Evolutionary conservation across 2,797 vertebrate species (phyloP), one percentile per base, ranked within the genome.

Genomic region (Paramormyrops hopkinsi): DNA sequence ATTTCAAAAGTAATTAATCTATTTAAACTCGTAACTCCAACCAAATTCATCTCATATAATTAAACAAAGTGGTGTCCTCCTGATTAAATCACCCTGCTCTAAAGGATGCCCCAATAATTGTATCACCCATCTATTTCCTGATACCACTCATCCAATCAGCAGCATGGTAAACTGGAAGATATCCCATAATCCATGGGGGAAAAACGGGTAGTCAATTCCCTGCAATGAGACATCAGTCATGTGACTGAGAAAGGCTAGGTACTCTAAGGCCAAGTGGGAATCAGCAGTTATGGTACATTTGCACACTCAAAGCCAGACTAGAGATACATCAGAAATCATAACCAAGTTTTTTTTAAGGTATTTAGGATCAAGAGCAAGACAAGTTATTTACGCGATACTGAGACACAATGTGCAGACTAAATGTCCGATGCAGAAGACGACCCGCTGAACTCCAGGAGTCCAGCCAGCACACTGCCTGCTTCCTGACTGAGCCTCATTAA

Each of bases 1-100:
- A 53, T 56, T 87, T 44, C 56, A 65, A 87, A 87, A 59, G 53
- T 65, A 41, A 65, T 62, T 65, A 62, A 87, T 87, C 53, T 51
- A 65, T 17, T 65, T 62, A 11, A 65, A 44, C 53, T 56, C 14
- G 8, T 53, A 41, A 22, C 11, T 19, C n/a, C 33, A 59, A 53
- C 22, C 33, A 62, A 11, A 87, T 22, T 87, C 7, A 65, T 19
- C 33, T 46, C 33, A 62, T 62, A 14, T 87, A 59, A 62, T 46
- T 48, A 62, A 37, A 37, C 33, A 87, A 37, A 87, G 37, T 14
- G 4, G 25, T 86, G 51, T 53, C 7, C 33, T 87, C 12, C 33
- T 87, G 37, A 46, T 87, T 65, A 62, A 87, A 62, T 9, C 3
- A 5, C 25, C 7, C 33, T 65, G 0, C 53, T 44, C 9, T 65